These are phyloP conservation scores for Parnassius mnemosyne DNA, from an alignment of 2,888 invertebrate genomes.

Conservation along the genomic window DNA sequence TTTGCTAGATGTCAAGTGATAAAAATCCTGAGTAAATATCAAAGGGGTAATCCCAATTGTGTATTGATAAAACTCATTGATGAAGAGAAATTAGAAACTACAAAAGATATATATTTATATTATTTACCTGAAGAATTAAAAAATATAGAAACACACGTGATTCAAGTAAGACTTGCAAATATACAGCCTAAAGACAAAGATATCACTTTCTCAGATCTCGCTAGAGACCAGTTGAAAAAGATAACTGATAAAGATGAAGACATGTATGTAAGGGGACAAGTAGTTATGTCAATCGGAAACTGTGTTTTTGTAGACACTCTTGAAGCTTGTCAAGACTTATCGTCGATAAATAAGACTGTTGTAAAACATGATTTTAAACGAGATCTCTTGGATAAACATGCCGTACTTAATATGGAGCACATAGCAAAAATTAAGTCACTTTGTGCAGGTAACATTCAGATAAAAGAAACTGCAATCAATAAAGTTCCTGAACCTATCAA, in stretches of 20 bases:
- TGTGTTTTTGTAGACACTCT: constrained; percentile 84
- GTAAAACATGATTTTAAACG: constrained; percentile 77
- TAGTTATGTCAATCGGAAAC: constrained; percentile 80
- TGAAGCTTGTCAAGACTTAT: constrained; percentile 77
- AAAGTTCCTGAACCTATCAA: constrained; percentile 35
- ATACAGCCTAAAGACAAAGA: constrained; percentile 66
- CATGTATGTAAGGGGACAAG: constrained; percentile 65
- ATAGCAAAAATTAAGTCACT: constrained; percentile 68
- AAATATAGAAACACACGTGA: constrained; percentile 64
- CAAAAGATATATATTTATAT: constrained; percentile 63
- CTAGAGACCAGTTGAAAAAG: constrained; percentile 47
- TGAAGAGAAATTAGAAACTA: constrained; percentile 71
- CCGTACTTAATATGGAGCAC: constrained; percentile 67
- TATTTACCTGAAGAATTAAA: constrained; percentile 75
- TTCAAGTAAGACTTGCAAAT: constrained; percentile 57
- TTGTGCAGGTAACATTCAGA: constrained; percentile 47
- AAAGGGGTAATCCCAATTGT: constrained; percentile 48
- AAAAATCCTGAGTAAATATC: constrained; percentile 55
- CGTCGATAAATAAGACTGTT: constrained; percentile 68
- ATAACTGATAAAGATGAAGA: constrained; percentile 54
- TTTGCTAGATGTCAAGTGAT: constrained; percentile 81
- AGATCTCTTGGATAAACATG: constrained; percentile 69
- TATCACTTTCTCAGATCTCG: constrained; percentile 58
- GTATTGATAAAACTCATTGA: constrained; percentile 82
- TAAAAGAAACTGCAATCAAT: constrained; percentile 29